Evolutionary conservation across 2,797 vertebrate genomes (phyloP), one percentile per base, ranked within the genome.

Genomic region (Hypotaenidia okinawae): DNA sequence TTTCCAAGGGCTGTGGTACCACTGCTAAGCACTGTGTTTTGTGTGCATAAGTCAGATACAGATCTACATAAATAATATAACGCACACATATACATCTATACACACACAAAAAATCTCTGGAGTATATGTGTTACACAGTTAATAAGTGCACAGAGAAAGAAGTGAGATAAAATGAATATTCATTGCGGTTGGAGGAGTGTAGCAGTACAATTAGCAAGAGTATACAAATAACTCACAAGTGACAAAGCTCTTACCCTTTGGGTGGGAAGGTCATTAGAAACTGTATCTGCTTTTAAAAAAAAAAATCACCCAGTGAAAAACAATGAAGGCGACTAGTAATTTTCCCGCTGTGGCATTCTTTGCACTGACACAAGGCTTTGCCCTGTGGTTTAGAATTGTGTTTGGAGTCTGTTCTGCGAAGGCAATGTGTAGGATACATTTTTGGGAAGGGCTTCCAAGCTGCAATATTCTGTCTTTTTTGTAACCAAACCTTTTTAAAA

Each of bases 161-260:
- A 92, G 92, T 95, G 76, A 88, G 90, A 82, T 86, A 92, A 96
- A 83, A 96, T 96, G 92, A 97, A 94, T 97, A 95, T 97, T 97
- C 96, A 95, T 96, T 94, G 68, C 1, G 0, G 39, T 87, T 64
- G 72, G 90, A 94, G 94, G 75, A 97, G 69, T 82, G 85, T 88
- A 91, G 88, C 74, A 15, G 87, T 97, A 96, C 84, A 97, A 94
- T 97, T 96, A 97, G 80, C 90, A 87, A 80, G 94, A 93, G 64
- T 94, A 75, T 95, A 94, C 94, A 94, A 94, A 94, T 94, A 79
- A 90, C 92, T 96, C 93, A 95, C 49, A 72, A 96, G 91, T 93
- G 95, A 93, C 90, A 95, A 92, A 95, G 85, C 94, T 85, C 85
- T 79, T 80, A 93, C 82, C 79, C 91, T 83, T 96, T 95, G 81